phyloP scores from a whole-genome alignment of 2,797 vertebrate genomes.

The Botia kubotai region DNA sequence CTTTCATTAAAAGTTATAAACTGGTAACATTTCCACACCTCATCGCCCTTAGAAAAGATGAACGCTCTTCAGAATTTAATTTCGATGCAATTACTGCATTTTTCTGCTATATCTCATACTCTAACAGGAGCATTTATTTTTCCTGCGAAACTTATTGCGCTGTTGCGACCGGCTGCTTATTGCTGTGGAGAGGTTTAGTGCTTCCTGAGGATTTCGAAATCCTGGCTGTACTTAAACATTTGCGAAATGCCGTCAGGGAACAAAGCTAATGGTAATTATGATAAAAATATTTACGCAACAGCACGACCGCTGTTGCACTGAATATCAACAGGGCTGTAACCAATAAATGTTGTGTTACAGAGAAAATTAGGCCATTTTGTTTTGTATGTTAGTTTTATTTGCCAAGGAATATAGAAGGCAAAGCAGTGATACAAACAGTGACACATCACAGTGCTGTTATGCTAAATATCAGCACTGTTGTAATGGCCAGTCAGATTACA shows the following conservation, averaged over 20 bases:
- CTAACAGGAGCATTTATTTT: constrained; percentile 27
- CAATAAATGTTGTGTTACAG: too few relatives aligned
- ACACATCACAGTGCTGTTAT: too few relatives aligned
- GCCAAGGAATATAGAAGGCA: too few relatives aligned
- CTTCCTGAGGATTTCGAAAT: constrained; percentile 8
- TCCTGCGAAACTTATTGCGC: constrained; percentile 13
- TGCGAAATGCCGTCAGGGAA: constrained; percentile 34
- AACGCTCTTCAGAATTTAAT: constrained; percentile 26
- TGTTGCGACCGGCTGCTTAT: constrained; percentile 4
- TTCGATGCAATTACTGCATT: constrained; percentile 27
- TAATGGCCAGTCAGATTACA: too few relatives aligned
- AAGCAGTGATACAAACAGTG: too few relatives aligned
- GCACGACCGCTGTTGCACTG: not conserved
- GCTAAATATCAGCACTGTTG: too few relatives aligned
- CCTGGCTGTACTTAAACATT: constrained; percentile 1
- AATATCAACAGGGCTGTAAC: too few relatives aligned
- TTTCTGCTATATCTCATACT: constrained; percentile 13
- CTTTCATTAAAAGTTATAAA: constrained; percentile 46
- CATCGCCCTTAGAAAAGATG: constrained; percentile 36
- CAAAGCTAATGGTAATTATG: constrained; percentile 21
- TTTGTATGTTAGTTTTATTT: too few relatives aligned
- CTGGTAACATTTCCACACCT: constrained; percentile 26
- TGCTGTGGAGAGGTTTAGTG: constrained; percentile 33
- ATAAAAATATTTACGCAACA: not conserved
- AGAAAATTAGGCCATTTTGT: too few relatives aligned